Evolutionary conservation across 2,797 vertebrate genomes (phyloP), one percentile per base, ranked within the genome.

Genomic region (Danio aesculapii): DNA sequence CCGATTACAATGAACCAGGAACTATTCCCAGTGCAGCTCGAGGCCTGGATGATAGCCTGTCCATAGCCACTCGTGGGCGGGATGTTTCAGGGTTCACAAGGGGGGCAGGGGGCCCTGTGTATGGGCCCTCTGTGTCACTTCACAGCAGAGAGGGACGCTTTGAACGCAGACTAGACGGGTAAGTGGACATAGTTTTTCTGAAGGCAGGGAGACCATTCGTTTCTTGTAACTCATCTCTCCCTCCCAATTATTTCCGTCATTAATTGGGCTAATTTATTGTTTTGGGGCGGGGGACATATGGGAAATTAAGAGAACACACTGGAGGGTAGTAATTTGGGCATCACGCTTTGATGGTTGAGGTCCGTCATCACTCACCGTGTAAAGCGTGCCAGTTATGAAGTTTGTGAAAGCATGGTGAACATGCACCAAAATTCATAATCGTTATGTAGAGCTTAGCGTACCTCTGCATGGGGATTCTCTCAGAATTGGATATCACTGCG

Each of bases 131-230:
- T 78, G 96, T 97, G 90, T 97, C 98, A 85, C 97, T 99, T 93
- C 98, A 99, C 98, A 96, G 96, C 96, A 97, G 98, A 95, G 98
- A 99, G 95, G 98, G 98, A 97, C 98, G 98, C 95, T 99, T 99
- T 99, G 98, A 99, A 95, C 97, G 98, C 94, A 99, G 97, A 99
- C 96, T 98, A 93, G 98, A 99, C 97, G 98, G 98, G 98, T 99
- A 99, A 99, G 98, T 99, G 97, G 94, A 97, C 71, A 85, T 75
- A 87, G 58, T 86, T 73, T 82, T 89, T 93, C 92, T 94, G 92
- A 93, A 92, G 93, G 86, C 91, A 91, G 87, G 89, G 90, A 88
- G 88, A 88, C 88, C 88, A 87, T 81, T 91, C 86, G 86, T 94
- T 92, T 92, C 88, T 90, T 86, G 81, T 93, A 88, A 91, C 89